phyloP scores from a whole-genome alignment of 2,113 vertebrate species.

The Prunella himalayana region DNA sequence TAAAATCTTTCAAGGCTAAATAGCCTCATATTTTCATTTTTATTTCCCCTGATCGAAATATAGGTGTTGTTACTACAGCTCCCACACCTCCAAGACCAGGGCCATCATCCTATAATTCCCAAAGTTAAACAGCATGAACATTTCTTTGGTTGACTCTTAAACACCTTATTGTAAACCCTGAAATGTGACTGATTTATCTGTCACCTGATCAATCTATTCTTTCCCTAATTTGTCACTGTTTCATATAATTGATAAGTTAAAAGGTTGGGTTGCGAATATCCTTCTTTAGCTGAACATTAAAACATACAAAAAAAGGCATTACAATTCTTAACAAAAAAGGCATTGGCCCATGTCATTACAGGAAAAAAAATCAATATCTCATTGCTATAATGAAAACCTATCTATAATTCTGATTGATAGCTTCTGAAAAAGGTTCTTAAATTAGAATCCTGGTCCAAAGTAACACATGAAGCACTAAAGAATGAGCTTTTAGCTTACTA shows the following conservation, averaged over 20 bases:
- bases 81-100: background rate
- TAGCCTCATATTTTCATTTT: background rate
- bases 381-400: background rate
- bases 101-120: background rate
- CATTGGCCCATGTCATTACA: background rate
- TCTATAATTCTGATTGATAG: background rate
- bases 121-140: background rate
- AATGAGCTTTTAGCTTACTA: background rate
- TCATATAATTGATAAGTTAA: background rate
- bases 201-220: background rate
- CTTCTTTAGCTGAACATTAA: background rate
- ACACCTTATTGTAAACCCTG: background rate
- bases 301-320: background rate
- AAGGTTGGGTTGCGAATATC: background rate
- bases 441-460: background rate
- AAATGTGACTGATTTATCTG: background rate
- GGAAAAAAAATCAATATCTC: background rate
- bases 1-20: background rate
- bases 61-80: accelerated
- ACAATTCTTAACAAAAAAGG: background rate
- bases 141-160: background rate
- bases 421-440: background rate
- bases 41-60: background rate
- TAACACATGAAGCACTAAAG: background rate
- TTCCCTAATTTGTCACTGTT: background rate